Conservation (phyloP, 2,797 vertebrate species). For the Anguilla obscura region DNA sequence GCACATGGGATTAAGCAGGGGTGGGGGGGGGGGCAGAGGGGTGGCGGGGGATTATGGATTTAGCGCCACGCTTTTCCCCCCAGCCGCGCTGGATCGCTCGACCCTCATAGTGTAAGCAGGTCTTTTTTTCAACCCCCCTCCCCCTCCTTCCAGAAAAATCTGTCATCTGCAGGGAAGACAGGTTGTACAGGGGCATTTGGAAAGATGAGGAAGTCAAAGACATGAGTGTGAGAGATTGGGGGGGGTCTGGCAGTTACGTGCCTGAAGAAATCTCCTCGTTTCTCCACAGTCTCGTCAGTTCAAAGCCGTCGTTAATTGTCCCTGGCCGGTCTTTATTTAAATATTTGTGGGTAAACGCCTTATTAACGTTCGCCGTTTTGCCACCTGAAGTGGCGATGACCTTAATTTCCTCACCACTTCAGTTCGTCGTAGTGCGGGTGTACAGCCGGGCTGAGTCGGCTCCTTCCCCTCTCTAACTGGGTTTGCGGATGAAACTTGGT, state of each 20-base stretch:
- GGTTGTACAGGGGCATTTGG: not conserved
- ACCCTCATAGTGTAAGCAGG: constrained; percentile 33
- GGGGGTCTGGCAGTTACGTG: not conserved
- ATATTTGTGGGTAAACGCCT: not conserved
- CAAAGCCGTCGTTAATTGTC: not conserved
- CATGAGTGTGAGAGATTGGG: constrained; percentile 54
- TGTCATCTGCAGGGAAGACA: no score
- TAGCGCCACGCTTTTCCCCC: constrained; percentile 34
- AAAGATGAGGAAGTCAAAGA: constrained; percentile 57
- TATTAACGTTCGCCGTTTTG: no score
- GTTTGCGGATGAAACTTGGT: constrained; percentile 39
- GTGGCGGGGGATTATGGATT: constrained; percentile 51
- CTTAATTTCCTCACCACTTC: not conserved
- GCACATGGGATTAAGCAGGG: constrained; percentile 51
- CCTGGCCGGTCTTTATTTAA: not conserved
- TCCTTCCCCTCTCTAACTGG: constrained; percentile 19
- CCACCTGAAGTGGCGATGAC: not conserved
- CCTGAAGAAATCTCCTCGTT: not conserved
- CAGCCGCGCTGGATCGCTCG: constrained; percentile 36
- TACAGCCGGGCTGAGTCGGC: not conserved
- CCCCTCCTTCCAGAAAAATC: constrained; percentile 21
- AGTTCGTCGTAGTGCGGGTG: not conserved
- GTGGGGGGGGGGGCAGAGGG: no score
- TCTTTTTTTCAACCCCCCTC: not conserved
- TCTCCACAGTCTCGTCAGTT: not conserved